phyloP scores from a whole-genome alignment of 2,888 invertebrate genomes.

The Athalia rosae region DNA sequence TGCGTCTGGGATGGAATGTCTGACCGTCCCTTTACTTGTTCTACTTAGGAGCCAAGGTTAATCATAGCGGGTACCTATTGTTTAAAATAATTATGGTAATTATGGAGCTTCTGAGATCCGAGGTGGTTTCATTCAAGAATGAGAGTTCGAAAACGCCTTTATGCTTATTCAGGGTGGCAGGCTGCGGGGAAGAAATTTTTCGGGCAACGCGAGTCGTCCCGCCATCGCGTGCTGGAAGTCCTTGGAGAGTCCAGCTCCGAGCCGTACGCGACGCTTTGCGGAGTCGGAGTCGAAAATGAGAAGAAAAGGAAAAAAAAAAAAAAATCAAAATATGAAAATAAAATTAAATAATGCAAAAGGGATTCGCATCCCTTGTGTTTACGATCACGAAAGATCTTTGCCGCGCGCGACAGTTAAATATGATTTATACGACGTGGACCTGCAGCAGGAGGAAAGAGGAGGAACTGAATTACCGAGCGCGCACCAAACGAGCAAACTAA shows the following conservation, averaged over 20 bases:
- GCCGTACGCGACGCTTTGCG: too few species aligned
- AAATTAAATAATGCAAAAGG: background rate
- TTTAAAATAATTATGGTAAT: slow-evolving; percentile 28
- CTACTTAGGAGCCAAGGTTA: background rate
- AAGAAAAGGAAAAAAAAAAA: too few species aligned
- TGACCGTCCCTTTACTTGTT: slow-evolving; percentile 23
- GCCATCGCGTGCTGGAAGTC: too few species aligned
- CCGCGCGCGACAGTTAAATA: slow-evolving; percentile 50
- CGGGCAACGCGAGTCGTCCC: too few species aligned
- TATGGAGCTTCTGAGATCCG: background rate
- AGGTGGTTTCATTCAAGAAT: background rate
- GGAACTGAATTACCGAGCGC: slow-evolving; percentile 24
- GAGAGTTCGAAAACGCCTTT: background rate
- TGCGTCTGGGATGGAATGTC: slow-evolving; percentile 7
- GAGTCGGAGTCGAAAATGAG: too few species aligned
- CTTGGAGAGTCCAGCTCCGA: too few species aligned
- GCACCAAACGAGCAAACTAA: background rate
- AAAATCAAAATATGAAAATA: background rate
- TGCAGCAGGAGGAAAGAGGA: background rate
- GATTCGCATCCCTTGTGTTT: slow-evolving; percentile 49
- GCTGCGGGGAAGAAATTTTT: too few species aligned
- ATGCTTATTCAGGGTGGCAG: too few species aligned
- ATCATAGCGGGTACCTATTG: background rate
- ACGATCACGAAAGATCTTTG: slow-evolving; percentile 56
- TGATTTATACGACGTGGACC: slow-evolving; percentile 45